Percentiles rank a stretch among this genome's conserved stretches.
phyloP scores from a whole-genome alignment of 2,797 vertebrate species.

The Hemitrygon akajei region DNA sequence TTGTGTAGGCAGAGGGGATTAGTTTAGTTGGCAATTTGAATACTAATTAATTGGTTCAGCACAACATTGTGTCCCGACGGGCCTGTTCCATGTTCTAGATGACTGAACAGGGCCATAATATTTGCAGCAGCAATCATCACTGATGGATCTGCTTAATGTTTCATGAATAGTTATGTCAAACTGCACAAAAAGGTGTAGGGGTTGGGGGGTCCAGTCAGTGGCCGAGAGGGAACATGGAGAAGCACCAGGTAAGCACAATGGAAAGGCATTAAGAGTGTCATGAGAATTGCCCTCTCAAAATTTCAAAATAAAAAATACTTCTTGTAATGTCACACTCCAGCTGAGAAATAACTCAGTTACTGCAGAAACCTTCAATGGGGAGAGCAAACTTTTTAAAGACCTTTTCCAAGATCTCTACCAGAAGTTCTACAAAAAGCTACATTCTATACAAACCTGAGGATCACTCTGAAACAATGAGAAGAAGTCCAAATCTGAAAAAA shows the following conservation, averaged over 20 bases:
- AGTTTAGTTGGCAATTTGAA: no score
- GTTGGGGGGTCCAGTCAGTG: background rate
- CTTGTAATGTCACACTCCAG: background rate
- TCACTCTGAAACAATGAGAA: constrained; percentile 91
- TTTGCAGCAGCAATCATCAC: background rate
- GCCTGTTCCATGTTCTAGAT: no score
- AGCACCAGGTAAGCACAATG: no score
- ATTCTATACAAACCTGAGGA: constrained; percentile 72
- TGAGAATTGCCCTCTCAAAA: background rate
- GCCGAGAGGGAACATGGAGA: background rate
- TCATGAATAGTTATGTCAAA: background rate
- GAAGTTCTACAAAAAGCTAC: background rate
- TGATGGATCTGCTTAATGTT: background rate
- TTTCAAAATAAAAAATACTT: background rate
- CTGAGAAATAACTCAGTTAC: background rate
- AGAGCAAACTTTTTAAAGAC: background rate
- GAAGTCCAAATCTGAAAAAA: constrained; percentile 81
- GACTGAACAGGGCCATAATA: background rate
- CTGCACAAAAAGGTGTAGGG: background rate
- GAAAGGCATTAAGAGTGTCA: background rate
- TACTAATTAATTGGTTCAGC: no score
- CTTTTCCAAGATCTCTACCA: background rate
- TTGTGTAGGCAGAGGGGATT: no score
- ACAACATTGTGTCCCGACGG: no score
- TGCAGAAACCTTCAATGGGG: background rate